These are phyloP conservation scores for Polypterus bichir DNA, from an alignment of 2,113 vertebrate genomes.

Conservation along the genomic window DNA sequence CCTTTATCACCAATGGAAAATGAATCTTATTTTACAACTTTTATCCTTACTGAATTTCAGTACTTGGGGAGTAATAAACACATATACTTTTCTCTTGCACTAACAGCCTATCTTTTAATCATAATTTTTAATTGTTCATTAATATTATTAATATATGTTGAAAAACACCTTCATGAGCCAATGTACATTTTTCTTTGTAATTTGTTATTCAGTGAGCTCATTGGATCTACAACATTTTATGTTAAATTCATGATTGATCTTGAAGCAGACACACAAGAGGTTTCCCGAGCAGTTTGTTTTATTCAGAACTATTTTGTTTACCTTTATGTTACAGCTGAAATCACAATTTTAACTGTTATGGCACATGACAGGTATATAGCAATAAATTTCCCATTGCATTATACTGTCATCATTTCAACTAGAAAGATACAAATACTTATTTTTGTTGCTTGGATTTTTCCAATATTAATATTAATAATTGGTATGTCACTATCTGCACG, in stretches of 20 bases:
- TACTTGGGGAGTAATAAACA: neutral
- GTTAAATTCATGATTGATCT: conserved; percentile 5
- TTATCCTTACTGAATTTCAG: neutral
- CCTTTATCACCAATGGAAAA: neutral
- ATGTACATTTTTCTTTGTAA: conserved; percentile 6
- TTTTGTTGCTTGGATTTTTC: conserved; percentile 2
- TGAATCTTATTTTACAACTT: neutral
- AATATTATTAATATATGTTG: neutral
- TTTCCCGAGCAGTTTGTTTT: neutral
- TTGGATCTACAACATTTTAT: conserved; percentile 1
- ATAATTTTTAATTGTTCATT: neutral
- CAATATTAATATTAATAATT: neutral
- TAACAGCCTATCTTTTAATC: neutral
- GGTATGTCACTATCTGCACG: neutral
- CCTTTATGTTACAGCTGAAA: conserved; percentile 2
- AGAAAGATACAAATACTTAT: neutral
- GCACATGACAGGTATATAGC: conserved; percentile 1
- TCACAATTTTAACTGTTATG: conserved; percentile 4
- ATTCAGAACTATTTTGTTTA: neutral
- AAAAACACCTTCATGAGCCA: neutral
- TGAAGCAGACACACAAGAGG: neutral
- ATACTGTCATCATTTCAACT: neutral
- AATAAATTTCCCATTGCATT: neutral
- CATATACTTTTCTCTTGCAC: neutral
- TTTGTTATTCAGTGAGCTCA: neutral